These are phyloP conservation scores for Cynocephalus volans DNA, from an alignment of 2,113 vertebrate genomes.

Conservation along the genomic window DNA sequence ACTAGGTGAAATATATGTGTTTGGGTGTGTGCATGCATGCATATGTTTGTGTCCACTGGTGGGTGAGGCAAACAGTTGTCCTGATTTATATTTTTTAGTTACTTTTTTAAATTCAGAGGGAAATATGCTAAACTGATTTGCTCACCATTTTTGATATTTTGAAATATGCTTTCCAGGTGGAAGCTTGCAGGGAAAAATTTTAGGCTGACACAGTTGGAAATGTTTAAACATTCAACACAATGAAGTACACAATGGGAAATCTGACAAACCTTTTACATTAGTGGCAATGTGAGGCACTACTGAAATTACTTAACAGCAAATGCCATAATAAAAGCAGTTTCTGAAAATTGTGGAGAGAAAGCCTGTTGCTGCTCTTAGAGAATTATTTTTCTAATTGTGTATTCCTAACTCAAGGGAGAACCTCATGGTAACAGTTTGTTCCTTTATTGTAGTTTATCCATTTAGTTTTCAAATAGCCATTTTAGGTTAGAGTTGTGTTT, in stretches of 20 bases:
- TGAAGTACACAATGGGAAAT: constrained; percentile 64
- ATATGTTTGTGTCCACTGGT: neutral
- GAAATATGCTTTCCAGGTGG: constrained; percentile 61
- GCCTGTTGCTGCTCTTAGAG: constrained; percentile 7
- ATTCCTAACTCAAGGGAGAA: constrained; percentile 53
- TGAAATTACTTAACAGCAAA: constrained; percentile 72
- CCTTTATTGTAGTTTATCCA: constrained; percentile 39
- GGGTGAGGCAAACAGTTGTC: neutral
- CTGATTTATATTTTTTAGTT: neutral
- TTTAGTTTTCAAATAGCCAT: constrained; percentile 69
- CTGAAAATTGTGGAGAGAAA: constrained; percentile 59
- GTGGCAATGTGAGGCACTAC: neutral
- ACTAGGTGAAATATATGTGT: neutral
- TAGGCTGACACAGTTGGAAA: constrained; percentile 68
- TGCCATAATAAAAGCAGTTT: constrained; percentile 65
- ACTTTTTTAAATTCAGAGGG: neutral
- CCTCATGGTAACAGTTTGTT: constrained; percentile 48
- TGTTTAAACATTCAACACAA: constrained; percentile 76
- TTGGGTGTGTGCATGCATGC: neutral
- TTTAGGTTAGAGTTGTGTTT: constrained; percentile 56
- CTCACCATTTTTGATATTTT: constrained; percentile 65
- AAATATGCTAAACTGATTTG: constrained; percentile 60
- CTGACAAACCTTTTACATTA: constrained; percentile 67
- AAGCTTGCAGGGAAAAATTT: constrained; percentile 61
- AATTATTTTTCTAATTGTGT: constrained; percentile 72